Percentiles rank a stretch among this genome's conserved stretches.
phyloP scores from a whole-genome alignment of 1,140 invertebrate species.

The Sinella curviseta region DNA sequence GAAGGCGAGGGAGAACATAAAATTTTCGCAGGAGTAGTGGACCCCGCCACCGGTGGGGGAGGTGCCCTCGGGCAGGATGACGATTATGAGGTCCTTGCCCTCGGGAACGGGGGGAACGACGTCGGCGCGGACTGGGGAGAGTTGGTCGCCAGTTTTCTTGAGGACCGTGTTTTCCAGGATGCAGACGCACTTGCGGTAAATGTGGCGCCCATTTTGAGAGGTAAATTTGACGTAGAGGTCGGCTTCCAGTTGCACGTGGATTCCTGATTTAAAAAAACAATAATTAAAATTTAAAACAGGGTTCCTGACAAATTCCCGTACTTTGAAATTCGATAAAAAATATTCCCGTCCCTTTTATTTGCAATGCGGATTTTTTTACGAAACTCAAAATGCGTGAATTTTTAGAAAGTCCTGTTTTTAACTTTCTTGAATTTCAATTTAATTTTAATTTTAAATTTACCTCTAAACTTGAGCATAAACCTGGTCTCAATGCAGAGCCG shows the following conservation, averaged over 20 bases:
- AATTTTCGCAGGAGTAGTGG: not conserved
- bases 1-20: not conserved
- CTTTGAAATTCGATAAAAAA: not conserved
- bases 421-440: no score
- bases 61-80: not conserved
- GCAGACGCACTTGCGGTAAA: conserved; percentile 2
- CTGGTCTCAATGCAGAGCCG: not conserved
- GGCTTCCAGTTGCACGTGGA: conserved; percentile 17
- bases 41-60: not conserved
- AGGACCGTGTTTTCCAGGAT: not conserved
- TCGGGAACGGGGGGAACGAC: conserved; percentile 11
- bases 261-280: no score
- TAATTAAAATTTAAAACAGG: no score
- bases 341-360: no score
- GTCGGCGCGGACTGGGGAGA: not conserved
- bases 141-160: not conserved
- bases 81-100: not conserved
- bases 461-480: conserved; percentile 20
- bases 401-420: no score
- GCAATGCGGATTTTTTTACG: no score
- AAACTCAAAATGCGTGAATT: no score
- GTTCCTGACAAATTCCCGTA: not conserved
- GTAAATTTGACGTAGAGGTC: conserved; percentile 1
- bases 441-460: not conserved
- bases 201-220: not conserved